Percentiles rank a stretch among this genome's conserved stretches.
Conservation (phyloP, 2,797 vertebrate species). For the Salmo trutta region DNA sequence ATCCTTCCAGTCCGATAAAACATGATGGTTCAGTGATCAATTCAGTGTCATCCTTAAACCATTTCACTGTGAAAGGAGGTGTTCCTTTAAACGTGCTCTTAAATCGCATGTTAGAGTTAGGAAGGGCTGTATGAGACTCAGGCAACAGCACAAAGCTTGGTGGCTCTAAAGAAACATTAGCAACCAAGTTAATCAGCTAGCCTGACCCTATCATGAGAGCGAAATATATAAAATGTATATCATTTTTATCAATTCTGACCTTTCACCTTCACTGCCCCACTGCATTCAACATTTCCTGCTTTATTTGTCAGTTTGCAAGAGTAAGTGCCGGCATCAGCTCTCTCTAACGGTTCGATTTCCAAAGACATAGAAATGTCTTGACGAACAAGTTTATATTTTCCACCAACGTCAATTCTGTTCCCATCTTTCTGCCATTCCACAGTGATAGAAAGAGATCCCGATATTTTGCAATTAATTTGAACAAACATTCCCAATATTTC, state of each 20-base stretch:
- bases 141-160: constrained; percentile 90
- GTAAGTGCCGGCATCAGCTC: constrained; percentile 87
- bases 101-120: constrained; percentile 89
- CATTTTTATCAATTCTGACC: constrained; percentile 62
- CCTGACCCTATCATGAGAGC: constrained; percentile 45
- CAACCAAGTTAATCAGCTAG: constrained; percentile 48
- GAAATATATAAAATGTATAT: constrained; percentile 1
- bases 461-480: constrained; percentile 91
- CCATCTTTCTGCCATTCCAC: constrained; percentile 96
- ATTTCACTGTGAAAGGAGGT: constrained; percentile 92
- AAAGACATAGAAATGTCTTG: constrained; percentile 87
- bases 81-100: constrained; percentile 92
- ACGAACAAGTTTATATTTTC: constrained; percentile 89
- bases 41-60: constrained; percentile 94
- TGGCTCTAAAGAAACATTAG: constrained; percentile 80
- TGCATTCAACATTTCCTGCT: constrained; percentile 88
- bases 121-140: constrained; percentile 84
- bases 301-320: constrained; percentile 89
- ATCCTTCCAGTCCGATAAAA: constrained; percentile 89
- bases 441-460: constrained; percentile 90
- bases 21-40: constrained; percentile 89
- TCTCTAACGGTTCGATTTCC: constrained; percentile 76
- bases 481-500: constrained; percentile 87
- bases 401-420: constrained; percentile 83
- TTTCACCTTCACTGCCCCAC: constrained; percentile 78